A percentile compares a stretch with the other conserved stretches of the same genome.
phyloP scores from a whole-genome alignment of 2,797 vertebrate genomes.

The Galaxias olidus region DNA sequence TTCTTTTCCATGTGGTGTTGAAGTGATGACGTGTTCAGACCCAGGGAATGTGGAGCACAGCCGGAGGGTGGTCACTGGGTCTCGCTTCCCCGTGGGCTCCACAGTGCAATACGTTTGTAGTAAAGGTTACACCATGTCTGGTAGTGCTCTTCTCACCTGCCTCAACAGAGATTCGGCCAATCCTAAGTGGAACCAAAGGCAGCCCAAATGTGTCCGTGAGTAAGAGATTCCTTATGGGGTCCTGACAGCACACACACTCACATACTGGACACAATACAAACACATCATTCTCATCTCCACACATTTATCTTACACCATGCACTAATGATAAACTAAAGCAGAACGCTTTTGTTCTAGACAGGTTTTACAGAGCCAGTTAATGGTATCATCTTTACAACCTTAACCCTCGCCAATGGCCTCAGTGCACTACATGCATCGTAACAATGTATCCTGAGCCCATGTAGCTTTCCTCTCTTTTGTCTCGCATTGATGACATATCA shows the following conservation, averaged over 20 bases:
- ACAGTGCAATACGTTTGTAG: slow-evolving; percentile 90
- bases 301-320: too few species aligned
- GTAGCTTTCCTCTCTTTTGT: too few species aligned
- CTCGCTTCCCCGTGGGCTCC: slow-evolving; percentile 85
- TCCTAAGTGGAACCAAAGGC: slow-evolving; percentile 93
- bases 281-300: too few species aligned
- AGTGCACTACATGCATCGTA: too few species aligned
- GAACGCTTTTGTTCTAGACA: too few species aligned
- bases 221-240: slow-evolving; percentile 10
- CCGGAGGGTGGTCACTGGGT: slow-evolving; percentile 82
- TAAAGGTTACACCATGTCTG: slow-evolving; percentile 89
- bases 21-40: slow-evolving; percentile 89
- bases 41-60: slow-evolving; percentile 91
- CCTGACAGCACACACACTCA: neutral
- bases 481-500: too few species aligned
- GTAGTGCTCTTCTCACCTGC: slow-evolving; percentile 84
- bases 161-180: slow-evolving; percentile 84
- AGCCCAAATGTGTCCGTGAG: slow-evolving; percentile 88
- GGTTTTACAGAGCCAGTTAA: too few species aligned
- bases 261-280: neutral
- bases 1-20: neutral
- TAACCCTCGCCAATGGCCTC: too few species aligned
- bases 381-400: too few species aligned
- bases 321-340: too few species aligned
- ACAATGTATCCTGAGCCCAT: too few species aligned